These are phyloP conservation scores for Plecotus auritus DNA, from an alignment of 2,113 vertebrate genomes.

Conservation along the genomic window DNA sequence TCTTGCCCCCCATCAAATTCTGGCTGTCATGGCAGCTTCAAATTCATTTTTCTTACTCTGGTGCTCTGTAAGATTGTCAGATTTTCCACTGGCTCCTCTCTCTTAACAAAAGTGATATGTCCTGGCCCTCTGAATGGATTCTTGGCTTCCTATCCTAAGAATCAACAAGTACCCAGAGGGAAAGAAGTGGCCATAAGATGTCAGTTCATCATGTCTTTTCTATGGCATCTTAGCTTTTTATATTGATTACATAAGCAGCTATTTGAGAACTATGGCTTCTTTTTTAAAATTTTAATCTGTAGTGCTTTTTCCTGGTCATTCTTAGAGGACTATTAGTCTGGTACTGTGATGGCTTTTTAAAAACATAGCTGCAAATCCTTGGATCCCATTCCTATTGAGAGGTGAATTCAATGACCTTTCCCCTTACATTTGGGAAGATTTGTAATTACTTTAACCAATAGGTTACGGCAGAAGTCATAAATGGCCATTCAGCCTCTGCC, in stretches of 20 bases:
- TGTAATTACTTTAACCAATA: neutral
- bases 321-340: neutral
- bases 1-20: neutral
- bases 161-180: neutral
- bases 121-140: neutral
- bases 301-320: neutral
- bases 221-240: neutral
- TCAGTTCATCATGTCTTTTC: neutral
- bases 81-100: neutral
- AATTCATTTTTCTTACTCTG: neutral
- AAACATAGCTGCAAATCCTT: neutral
- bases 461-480: neutral
- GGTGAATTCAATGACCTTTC: neutral
- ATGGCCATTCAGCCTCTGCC: neutral
- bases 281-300: neutral
- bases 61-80: neutral
- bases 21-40: neutral
- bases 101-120: neutral
- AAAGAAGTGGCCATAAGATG: neutral
- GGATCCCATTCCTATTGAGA: neutral
- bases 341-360: neutral
- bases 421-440: neutral
- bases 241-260: neutral
- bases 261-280: neutral
- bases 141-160: neutral